Percentiles rank a stretch among this genome's conserved stretches.
These are phyloP conservation scores for Drosophila setifemur DNA, from an alignment of 1,140 invertebrate species.

Conservation along the genomic window DNA sequence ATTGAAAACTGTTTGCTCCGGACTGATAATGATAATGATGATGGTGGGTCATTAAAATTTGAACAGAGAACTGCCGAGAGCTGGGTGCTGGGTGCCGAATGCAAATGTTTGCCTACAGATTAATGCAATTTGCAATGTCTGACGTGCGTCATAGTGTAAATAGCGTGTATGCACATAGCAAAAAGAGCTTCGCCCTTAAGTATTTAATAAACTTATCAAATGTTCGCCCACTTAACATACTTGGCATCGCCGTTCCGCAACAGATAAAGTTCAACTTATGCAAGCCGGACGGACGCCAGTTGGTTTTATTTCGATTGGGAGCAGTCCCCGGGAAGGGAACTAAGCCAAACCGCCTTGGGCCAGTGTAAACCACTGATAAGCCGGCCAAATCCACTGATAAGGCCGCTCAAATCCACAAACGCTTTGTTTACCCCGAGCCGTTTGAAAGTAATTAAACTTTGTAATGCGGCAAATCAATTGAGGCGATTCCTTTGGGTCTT, in stretches of 20 bases:
- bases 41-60: conserved; percentile 37
- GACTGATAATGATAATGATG: conserved; percentile 17
- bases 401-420: background rate
- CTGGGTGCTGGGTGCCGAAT: too few species aligned
- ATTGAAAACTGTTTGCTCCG: conserved; percentile 37
- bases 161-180: conserved; percentile 5
- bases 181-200: conserved; percentile 13
- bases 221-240: conserved; percentile 13
- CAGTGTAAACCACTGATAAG: conserved; percentile 45
- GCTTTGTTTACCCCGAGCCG: conserved; percentile 23
- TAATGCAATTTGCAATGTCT: conserved; percentile 1
- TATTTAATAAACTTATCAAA: conserved; percentile 45
- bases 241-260: conserved; percentile 19
- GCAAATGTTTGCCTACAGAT: conserved; percentile 33
- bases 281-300: background rate
- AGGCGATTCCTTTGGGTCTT: background rate
- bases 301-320: conserved; percentile 23
- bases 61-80: conserved; percentile 5
- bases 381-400: conserved; percentile 52
- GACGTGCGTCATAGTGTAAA: conserved; percentile 14
- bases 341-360: conserved; percentile 50
- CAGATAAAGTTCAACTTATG: conserved; percentile 34
- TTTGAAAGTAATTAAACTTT: conserved; percentile 54
- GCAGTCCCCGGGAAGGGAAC: conserved; percentile 34
- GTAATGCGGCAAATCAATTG: conserved; percentile 36